These are phyloP conservation scores for Wiebesia pumilae DNA, from an alignment of 1,140 invertebrate genomes.

Conservation along the genomic window DNA sequence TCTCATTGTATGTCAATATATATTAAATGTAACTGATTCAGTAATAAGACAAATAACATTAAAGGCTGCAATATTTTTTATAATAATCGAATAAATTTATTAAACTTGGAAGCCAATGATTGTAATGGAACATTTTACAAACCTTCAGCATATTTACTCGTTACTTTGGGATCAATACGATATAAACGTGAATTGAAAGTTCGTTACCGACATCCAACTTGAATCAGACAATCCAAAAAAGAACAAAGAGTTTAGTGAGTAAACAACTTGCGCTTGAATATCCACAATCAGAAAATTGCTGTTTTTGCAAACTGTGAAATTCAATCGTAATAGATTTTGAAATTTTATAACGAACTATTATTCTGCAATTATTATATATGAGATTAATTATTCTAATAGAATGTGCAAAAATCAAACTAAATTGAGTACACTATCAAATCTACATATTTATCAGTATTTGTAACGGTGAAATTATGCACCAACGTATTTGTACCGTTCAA, in stretches of 20 bases:
- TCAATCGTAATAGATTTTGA: not conserved
- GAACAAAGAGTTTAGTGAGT: not conserved
- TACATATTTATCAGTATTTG: not conserved
- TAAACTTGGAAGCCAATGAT: not conserved
- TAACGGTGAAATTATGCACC: too few species aligned
- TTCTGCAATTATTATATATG: not conserved
- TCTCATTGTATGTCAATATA: too few species aligned
- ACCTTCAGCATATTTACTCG: constrained; percentile 3
- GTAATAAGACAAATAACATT: too few species aligned
- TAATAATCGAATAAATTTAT: too few species aligned
- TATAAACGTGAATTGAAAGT: not conserved
- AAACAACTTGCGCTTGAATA: constrained; percentile 22
- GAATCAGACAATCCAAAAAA: constrained; percentile 6
- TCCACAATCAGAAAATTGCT: constrained; percentile 14
- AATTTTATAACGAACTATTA: not conserved
- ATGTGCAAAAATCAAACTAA: not conserved
- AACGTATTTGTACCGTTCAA: too few species aligned
- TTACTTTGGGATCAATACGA: not conserved
- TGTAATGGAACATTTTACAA: not conserved
- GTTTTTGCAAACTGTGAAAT: constrained; percentile 18
- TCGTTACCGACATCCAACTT: not conserved
- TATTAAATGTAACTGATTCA: too few species aligned
- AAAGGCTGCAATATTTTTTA: too few species aligned
- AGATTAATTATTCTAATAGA: not conserved
- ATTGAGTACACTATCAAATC: too few species aligned